phyloP scores from a whole-genome alignment of 2,888 invertebrate species.

The Petrophora chlorosata region DNA sequence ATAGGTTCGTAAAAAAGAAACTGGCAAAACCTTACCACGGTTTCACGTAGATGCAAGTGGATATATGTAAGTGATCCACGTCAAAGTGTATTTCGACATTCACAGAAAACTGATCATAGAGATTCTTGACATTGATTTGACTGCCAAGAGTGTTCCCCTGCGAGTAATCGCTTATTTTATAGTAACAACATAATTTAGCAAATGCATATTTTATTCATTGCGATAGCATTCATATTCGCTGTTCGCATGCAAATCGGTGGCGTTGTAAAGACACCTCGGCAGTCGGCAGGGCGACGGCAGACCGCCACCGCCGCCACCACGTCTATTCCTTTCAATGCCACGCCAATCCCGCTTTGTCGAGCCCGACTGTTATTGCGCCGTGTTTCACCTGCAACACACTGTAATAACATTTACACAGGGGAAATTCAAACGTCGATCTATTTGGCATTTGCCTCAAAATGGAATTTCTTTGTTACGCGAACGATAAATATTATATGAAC shows the following conservation, averaged over 20 bases:
- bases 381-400: constrained; percentile 73
- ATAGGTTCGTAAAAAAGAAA: too few relatives aligned
- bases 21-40: too few relatives aligned
- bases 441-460: constrained; percentile 77
- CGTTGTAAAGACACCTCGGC: constrained; percentile 14
- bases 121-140: too few relatives aligned
- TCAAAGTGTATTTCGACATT: too few relatives aligned
- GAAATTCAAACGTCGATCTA: constrained; percentile 81
- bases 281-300: constrained; percentile 5
- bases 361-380: constrained; percentile 64
- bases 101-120: too few relatives aligned
- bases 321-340: constrained; percentile 47
- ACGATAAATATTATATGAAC: constrained; percentile 77
- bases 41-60: too few relatives aligned
- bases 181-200: constrained; percentile 20
- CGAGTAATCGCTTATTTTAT: neutral
- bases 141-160: too few relatives aligned
- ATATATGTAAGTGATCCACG: too few relatives aligned
- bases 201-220: constrained; percentile 32
- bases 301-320: constrained; percentile 20
- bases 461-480: constrained; percentile 76
- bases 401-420: constrained; percentile 81
- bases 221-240: constrained; percentile 14
- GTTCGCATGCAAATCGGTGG: constrained; percentile 38
- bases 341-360: constrained; percentile 57